Evolutionary conservation across 2,113 vertebrate species (phyloP).

Genomic region (Empidonax alnorum): DNA sequence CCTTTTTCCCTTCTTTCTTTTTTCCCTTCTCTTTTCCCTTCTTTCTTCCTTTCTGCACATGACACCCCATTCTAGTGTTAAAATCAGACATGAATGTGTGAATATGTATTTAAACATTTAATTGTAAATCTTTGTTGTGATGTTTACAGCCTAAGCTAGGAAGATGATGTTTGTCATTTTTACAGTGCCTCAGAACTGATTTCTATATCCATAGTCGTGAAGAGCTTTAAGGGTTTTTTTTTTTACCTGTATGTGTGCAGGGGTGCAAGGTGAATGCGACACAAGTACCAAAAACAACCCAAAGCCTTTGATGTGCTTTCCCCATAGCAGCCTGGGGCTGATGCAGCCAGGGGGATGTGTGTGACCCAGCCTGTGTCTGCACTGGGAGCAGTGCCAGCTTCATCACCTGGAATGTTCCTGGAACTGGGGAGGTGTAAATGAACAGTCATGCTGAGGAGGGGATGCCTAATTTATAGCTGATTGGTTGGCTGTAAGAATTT

Average conservation of each 20-base stretch:
- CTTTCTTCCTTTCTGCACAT: background rate
- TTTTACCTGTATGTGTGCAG: background rate
- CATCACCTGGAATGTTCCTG: background rate
- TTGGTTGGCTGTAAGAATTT: background rate
- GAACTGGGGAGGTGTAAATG: background rate
- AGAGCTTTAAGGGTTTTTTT: conserved; percentile 50
- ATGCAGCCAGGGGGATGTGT: background rate
- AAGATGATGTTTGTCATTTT: conserved; percentile 67
- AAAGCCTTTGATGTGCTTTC: conserved; percentile 63
- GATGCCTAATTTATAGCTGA: background rate
- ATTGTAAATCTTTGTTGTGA: conserved; percentile 69
- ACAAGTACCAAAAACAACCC: conserved; percentile 60
- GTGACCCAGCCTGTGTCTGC: background rate
- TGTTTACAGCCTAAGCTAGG: conserved; percentile 71
- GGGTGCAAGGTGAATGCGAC: conserved; percentile 15
- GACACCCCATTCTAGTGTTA: conserved; percentile 12
- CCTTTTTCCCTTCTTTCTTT: background rate
- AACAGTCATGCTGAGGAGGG: background rate
- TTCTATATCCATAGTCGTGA: conserved; percentile 62
- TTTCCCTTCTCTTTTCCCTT: background rate
- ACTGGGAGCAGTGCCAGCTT: background rate
- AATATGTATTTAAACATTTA: conserved; percentile 73
- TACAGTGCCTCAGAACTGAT: conserved; percentile 71
- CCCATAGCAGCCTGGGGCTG: background rate
- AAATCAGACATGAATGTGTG: conserved; percentile 57